Conservation (phyloP, 2,888 invertebrate species). For the Tetragonula carbonaria region DNA sequence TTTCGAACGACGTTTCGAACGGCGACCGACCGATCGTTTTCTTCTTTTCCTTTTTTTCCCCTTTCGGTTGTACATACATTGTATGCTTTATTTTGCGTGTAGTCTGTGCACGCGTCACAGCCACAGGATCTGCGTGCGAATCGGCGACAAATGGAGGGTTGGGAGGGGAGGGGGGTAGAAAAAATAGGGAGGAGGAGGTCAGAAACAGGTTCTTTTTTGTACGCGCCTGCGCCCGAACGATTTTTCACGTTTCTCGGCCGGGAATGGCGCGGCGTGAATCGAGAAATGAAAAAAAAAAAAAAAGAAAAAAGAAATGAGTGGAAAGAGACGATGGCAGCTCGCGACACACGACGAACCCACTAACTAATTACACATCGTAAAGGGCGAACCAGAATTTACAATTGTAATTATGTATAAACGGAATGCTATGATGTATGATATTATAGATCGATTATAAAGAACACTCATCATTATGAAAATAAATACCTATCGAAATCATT, state of each 20-base stretch:
- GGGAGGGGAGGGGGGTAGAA: too few relatives aligned
- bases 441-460: conserved; percentile 84
- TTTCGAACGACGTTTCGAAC: conserved; percentile 2
- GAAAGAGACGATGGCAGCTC: conserved; percentile 37
- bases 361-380: conserved; percentile 74
- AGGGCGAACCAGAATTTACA: conserved; percentile 79
- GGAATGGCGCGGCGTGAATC: neutral
- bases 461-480: conserved; percentile 83
- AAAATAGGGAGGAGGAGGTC: too few relatives aligned
- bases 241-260: conserved; percentile 63
- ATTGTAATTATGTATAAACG: conserved; percentile 84
- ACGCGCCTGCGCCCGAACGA: conserved; percentile 68
- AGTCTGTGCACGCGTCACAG: conserved; percentile 36
- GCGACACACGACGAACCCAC: conserved; percentile 76
- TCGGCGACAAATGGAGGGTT: conserved; percentile 6
- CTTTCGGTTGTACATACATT: conserved; percentile 70
- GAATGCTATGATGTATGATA: conserved; percentile 83
- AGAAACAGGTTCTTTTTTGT: conserved; percentile 27
- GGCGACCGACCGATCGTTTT: conserved; percentile 26
- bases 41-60: conserved; percentile 23
- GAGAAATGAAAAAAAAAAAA: neutral
- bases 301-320: neutral
- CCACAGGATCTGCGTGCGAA: conserved; percentile 10
- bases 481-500: conserved; percentile 79
- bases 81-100: conserved; percentile 48